phyloP scores from a whole-genome alignment of 2,888 invertebrate genomes.

The Agonum fuliginosum region DNA sequence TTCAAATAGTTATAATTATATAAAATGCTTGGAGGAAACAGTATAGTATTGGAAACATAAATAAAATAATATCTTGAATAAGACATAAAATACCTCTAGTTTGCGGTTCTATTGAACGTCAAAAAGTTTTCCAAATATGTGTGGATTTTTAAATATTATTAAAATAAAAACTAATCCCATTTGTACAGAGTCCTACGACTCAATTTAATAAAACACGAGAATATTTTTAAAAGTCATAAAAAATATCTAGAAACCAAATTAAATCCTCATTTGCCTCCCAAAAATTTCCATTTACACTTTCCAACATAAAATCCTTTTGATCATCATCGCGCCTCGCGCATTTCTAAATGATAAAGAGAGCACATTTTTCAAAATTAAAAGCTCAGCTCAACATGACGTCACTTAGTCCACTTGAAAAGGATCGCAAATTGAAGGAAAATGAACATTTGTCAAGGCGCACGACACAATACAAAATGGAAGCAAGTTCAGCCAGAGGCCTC shows the following conservation, averaged over 20 bases:
- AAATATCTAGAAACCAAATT: background rate
- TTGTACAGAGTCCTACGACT: no score
- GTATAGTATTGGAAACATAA: no score
- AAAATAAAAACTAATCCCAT: no score
- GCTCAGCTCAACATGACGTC: conserved; percentile 16
- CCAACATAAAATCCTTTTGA: conserved; percentile 1
- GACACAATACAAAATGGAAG: conserved; percentile 14
- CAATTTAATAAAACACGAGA: no score
- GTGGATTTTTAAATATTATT: no score
- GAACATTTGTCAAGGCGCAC: conserved; percentile 36
- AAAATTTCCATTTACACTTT: background rate
- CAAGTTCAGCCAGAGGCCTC: background rate
- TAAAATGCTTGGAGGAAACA: no score
- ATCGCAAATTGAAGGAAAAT: conserved; percentile 38
- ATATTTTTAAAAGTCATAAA: background rate
- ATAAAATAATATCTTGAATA: no score
- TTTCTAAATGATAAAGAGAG: conserved; percentile 2
- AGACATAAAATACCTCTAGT: no score
- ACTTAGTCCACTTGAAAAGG: conserved; percentile 45
- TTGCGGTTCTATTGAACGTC: no score
- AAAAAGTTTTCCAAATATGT: no score
- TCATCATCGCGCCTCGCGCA: background rate
- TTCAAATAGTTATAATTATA: no score
- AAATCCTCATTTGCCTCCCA: background rate
- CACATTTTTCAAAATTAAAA: conserved; percentile 42